These are phyloP conservation scores for Poicephalus meyeri DNA, from an alignment of 2,113 vertebrate genomes.

Conservation along the genomic window DNA sequence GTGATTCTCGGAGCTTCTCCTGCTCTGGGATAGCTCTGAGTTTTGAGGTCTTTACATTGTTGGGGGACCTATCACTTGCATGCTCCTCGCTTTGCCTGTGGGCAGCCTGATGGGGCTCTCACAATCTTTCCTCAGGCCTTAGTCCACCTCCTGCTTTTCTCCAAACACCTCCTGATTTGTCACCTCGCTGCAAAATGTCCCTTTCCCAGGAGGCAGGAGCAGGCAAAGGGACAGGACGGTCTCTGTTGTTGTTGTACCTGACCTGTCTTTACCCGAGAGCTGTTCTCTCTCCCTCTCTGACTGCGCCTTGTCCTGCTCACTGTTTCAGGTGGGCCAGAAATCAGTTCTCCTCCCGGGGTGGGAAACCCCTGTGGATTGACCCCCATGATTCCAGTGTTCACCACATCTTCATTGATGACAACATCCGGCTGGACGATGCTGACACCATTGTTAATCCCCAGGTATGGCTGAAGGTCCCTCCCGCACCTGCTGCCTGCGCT, in stretches of 20 bases:
- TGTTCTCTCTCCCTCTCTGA: not conserved
- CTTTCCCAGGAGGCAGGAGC: not conserved
- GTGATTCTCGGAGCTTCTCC: not conserved
- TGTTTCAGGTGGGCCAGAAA: conserved; percentile 85
- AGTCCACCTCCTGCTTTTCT: not conserved
- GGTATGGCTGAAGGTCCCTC: conserved; percentile 61
- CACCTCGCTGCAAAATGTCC: not conserved
- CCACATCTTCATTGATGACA: conserved; percentile 92
- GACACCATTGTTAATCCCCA: conserved; percentile 85
- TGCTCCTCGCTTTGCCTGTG: not conserved
- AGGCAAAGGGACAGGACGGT: not conserved
- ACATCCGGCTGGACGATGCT: conserved; percentile 81
- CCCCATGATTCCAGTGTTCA: conserved; percentile 81
- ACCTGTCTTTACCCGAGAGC: fast-evolving
- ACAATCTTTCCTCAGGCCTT: not conserved
- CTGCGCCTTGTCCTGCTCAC: not conserved
- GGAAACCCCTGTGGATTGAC: conserved; percentile 89
- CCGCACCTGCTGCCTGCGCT: fast-evolving
- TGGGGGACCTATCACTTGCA: not conserved
- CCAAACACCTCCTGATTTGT: not conserved
- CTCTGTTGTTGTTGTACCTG: not conserved
- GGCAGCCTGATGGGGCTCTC: not conserved
- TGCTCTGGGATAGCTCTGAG: not conserved
- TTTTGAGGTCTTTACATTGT: not conserved
- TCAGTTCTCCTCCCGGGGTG: conserved; percentile 77